phyloP scores from a whole-genome alignment of 2,888 invertebrate species.

The Hedya salicella region DNA sequence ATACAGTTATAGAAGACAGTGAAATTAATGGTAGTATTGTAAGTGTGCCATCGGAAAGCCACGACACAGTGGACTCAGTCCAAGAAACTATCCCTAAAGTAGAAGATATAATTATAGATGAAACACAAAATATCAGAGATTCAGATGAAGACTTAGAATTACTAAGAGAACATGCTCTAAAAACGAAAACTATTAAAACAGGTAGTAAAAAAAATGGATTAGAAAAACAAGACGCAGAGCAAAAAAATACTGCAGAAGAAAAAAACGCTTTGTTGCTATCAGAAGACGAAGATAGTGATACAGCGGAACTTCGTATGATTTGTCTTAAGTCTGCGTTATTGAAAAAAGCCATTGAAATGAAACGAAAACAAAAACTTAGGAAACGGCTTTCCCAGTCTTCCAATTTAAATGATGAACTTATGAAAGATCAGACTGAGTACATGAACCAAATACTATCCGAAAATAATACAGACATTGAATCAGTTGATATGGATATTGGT shows the following conservation, averaged over 20 bases:
- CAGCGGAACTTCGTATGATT: conserved; percentile 86
- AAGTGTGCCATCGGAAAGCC: not conserved
- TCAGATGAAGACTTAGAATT: conserved; percentile 80
- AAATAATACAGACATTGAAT: conserved; percentile 79
- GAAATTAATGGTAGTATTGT: conserved; percentile 34
- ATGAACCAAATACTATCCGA: conserved; percentile 58
- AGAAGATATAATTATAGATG: conserved; percentile 42
- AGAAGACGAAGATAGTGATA: conserved; percentile 86
- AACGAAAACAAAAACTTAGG: conserved; percentile 73
- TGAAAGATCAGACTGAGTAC: conserved; percentile 53
- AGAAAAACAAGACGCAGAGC: conserved; percentile 46
- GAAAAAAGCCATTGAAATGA: conserved; percentile 87
- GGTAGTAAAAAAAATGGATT: conserved; percentile 48
- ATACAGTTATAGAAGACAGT: conserved; percentile 49
- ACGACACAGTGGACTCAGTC: conserved; percentile 55
- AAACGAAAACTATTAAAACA: conserved; percentile 70
- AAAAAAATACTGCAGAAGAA: conserved; percentile 13
- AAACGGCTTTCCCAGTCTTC: conserved; percentile 70
- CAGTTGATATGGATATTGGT: conserved; percentile 82
- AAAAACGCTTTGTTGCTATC: conserved; percentile 53
- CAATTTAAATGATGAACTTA: conserved; percentile 64
- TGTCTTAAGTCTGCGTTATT: conserved; percentile 88
- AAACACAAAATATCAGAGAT: conserved; percentile 55
- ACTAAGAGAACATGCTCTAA: conserved; percentile 75
- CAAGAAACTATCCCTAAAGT: conserved; percentile 40